These are phyloP conservation scores for Sycon ciliatum DNA, from an alignment of 37 sponge, comb jelly and placozoan genomes.

Conservation along the genomic window DNA sequence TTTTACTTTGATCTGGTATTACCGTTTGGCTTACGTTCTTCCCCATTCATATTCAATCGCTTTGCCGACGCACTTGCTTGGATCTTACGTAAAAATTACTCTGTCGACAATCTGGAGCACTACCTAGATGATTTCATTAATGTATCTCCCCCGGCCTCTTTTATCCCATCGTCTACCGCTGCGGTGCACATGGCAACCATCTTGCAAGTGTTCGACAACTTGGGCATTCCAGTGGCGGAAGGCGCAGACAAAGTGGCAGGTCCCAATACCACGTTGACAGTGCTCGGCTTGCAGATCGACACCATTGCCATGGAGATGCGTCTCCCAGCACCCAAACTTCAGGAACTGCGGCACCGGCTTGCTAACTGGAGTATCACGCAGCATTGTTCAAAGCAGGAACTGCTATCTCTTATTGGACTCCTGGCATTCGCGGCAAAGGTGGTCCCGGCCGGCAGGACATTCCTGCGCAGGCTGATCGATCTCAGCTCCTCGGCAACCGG, in stretches of 20 bases:
- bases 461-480: constrained; percentile 10
- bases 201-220: not conserved
- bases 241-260: constrained; percentile 46
- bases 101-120: no score
- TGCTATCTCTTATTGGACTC: constrained; percentile 15
- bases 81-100: constrained; percentile 13
- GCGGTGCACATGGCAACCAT: not conserved
- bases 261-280: constrained; percentile 25
- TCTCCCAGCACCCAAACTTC: not conserved
- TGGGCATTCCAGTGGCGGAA: constrained; percentile 36
- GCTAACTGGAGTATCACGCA: not conserved
- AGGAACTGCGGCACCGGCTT: not conserved
- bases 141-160: constrained; percentile 21
- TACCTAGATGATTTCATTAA: constrained; percentile 47
- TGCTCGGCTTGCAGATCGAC: constrained; percentile 36
- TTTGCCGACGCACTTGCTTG: constrained; percentile 29
- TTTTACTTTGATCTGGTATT: constrained; percentile 12
- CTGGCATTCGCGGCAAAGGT: constrained; percentile 16
- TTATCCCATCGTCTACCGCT: no score
- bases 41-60: constrained; percentile 23
- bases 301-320: not conserved
- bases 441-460: constrained; percentile 2
- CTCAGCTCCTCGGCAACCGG: no score
- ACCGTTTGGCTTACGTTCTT: constrained; percentile 23
- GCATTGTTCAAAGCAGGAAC: no score